Conservation (phyloP, 1,140 invertebrate genomes). For the Atta colombica region DNA sequence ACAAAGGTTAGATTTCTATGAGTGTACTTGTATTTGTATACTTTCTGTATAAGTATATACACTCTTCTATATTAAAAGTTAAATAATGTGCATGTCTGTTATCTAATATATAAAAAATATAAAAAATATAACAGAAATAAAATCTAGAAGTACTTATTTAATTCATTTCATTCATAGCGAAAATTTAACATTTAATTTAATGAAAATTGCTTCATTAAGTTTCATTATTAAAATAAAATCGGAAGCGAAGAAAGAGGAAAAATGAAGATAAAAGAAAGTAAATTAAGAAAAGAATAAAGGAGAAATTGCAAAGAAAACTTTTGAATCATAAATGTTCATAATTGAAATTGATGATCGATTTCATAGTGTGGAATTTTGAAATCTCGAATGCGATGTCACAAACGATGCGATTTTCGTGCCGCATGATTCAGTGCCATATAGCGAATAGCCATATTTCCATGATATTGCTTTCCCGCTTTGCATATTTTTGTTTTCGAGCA, state of each 20-base stretch:
- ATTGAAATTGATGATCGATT: slow-evolving; percentile 25
- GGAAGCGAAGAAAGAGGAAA: not conserved
- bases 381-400: slow-evolving; percentile 1
- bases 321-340: not conserved
- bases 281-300: not conserved
- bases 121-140: slow-evolving; percentile 23
- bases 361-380: slow-evolving; percentile 5
- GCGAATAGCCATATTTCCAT: slow-evolving; percentile 38
- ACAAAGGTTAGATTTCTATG: too few relatives aligned
- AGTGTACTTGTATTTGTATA: too few relatives aligned
- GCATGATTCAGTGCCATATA: not conserved
- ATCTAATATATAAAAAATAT: not conserved
- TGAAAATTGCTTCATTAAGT: not conserved
- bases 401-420: slow-evolving; percentile 28
- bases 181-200: slow-evolving; percentile 30
- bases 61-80: too few relatives aligned
- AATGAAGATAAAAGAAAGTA: not conserved
- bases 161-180: not conserved
- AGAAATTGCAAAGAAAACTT: not conserved
- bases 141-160: not conserved
- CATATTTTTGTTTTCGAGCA: slow-evolving; percentile 41
- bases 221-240: slow-evolving; percentile 25
- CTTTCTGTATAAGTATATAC: too few relatives aligned
- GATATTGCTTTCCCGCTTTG: slow-evolving; percentile 23
- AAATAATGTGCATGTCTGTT: too few relatives aligned